Conservation (phyloP, 2,113 vertebrate genomes). For the Labrus mixtus region DNA sequence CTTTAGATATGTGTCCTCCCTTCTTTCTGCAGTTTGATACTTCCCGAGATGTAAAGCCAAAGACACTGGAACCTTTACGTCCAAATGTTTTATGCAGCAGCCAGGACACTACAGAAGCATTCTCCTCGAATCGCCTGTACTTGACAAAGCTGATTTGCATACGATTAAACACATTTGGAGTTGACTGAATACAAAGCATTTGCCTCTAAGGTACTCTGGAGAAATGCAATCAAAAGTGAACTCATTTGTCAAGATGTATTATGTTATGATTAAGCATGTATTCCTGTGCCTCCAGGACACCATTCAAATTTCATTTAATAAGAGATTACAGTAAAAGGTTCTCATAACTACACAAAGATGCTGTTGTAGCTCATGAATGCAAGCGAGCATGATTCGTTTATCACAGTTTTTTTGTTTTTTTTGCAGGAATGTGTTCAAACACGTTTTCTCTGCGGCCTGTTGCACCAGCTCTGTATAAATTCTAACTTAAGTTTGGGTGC, state of each 20-base stretch:
- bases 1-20: slow-evolving; percentile 1
- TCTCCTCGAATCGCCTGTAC: background rate
- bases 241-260: slow-evolving; percentile 70
- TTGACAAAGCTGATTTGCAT: slow-evolving; percentile 49
- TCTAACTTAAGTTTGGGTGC: no score
- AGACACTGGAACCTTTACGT: background rate
- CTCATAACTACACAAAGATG: slow-evolving; percentile 20
- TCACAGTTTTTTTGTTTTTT: no score
- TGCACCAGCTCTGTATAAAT: no score
- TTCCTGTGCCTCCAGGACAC: slow-evolving; percentile 59
- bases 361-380: background rate
- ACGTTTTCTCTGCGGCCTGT: no score
- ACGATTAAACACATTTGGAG: slow-evolving; percentile 64
- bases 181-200: slow-evolving; percentile 71
- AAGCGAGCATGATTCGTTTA: background rate
- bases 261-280: slow-evolving; percentile 74
- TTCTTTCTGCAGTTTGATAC: background rate
- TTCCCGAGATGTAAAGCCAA: background rate
- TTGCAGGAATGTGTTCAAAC: background rate
- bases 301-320: slow-evolving; percentile 52
- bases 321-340: slow-evolving; percentile 37
- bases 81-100: background rate
- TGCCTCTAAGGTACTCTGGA: slow-evolving; percentile 71
- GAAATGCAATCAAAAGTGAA: slow-evolving; percentile 82
- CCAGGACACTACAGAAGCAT: background rate